Base-by-base conservation (phyloP, 1,140 invertebrate genomes). In the Maconellicoccus hirsutus region DNA sequence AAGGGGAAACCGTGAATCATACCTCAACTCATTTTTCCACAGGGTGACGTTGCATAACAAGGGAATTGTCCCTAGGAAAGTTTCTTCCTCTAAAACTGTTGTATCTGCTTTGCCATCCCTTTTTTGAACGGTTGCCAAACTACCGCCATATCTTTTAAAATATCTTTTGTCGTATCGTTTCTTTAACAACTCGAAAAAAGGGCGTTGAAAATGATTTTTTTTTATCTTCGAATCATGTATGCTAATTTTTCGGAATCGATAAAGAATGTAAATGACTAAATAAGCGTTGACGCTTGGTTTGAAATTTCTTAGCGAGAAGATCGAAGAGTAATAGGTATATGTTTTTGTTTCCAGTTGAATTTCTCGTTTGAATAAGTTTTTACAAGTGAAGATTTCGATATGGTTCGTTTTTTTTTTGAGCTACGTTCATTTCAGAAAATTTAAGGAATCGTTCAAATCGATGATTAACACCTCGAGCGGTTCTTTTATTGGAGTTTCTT, bases 21-120 rank as follows among this genome's bases (percentile, higher is more conserved):
- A 66, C 61, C 61, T 66, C 25, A 66, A 66, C 61, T 66, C 61
- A 66, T 66, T 66, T 66, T 66, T 66, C 61, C 61, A 66, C 61
- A 66, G 61, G 61, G 61, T 66, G 61, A 66, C 61, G 61, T 66
- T 66, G 61, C 61, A 66, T 66, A 66, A 66, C 61, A 66, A 66
- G 61, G 61, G 61, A 66, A 66, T 66, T 66, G 61, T 66, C 61
- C 61, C 61, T 66, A 4, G 8, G 61, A 66, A 66, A 25, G 25
- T 66, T 66, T 19, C 25, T 66, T 25, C 25, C 25, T 66, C 21
- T 66, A 66, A 66, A 23, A 26, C 21, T 26, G 22, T 23, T 26
- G 61, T 66, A 66, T 66, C 61, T 66, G 61, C 61, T 66, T 66
- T 16, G 61, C 61, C 25, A 66, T 23, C 61, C 25, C 61, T 25